Evolutionary conservation across 1,140 invertebrate genomes (phyloP).

Genomic region (Coelopa frigida): DNA sequence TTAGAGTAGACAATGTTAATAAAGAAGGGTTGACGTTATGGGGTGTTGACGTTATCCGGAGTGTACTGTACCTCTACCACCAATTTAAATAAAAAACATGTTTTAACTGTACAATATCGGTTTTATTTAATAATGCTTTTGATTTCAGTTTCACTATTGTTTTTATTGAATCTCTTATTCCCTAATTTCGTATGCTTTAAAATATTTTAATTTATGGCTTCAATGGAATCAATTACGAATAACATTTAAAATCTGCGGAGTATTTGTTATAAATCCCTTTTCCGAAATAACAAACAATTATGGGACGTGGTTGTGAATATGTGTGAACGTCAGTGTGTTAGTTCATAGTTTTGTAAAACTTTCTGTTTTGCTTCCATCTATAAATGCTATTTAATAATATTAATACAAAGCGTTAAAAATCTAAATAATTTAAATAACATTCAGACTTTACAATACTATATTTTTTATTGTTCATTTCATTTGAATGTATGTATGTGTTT

Average conservation of each 20-base stretch:
- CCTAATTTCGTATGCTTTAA: neutral
- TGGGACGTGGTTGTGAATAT: neutral
- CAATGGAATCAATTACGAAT: neutral
- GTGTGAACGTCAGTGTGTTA: no score
- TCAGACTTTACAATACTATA: no score
- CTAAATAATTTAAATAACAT: no score
- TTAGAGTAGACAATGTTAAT: no score
- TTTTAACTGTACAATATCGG: conserved; percentile 11
- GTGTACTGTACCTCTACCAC: neutral
- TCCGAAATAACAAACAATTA: neutral
- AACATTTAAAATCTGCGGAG: no score
- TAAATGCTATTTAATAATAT: no score
- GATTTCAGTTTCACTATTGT: neutral
- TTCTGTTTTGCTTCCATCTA: no score
- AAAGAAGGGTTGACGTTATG: no score
- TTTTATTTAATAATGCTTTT: conserved; percentile 3
- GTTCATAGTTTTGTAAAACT: no score
- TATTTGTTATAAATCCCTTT: no score
- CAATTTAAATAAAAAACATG: conserved; percentile 5
- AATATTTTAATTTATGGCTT: conserved; percentile 5
- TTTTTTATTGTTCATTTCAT: conserved; percentile 3
- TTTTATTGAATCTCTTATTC: conserved; percentile 1
- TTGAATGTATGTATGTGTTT: neutral
- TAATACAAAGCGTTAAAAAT: no score
- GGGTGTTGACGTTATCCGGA: neutral